phyloP scores from a whole-genome alignment of 2,888 invertebrate genomes.

The Tethea ocularis region DNA sequence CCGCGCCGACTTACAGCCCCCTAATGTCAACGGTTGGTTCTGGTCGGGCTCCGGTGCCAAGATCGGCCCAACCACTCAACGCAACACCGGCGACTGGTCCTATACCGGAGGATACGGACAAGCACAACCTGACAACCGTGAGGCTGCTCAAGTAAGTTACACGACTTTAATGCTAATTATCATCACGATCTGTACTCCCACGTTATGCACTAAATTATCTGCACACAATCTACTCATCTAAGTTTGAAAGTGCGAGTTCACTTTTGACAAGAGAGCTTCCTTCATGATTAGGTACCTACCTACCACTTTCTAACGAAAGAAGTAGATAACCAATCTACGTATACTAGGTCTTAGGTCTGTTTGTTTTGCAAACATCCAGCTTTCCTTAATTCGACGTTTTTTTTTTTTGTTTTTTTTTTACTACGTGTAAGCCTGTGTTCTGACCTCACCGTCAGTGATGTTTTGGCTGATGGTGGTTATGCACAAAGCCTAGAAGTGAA shows the following conservation, averaged over 20 bases:
- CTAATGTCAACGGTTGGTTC: conserved; percentile 95
- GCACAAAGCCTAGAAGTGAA: no score
- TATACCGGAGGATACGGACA: conserved; percentile 94
- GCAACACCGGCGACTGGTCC: conserved; percentile 96
- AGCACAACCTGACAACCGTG: conserved; percentile 94
- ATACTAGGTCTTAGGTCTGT: no score
- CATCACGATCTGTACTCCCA: neutral
- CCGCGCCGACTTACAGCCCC: conserved; percentile 91
- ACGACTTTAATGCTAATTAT: neutral
- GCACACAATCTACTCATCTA: neutral
- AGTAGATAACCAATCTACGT: neutral
- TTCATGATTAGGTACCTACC: no score
- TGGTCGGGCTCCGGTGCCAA: conserved; percentile 97
- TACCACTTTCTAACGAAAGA: neutral
- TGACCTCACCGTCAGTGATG: no score
- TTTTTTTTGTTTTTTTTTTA: no score
- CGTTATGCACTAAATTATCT: neutral
- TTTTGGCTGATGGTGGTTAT: no score
- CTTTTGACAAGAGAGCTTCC: neutral
- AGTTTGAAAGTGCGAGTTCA: neutral
- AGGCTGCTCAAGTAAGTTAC: conserved; percentile 90
- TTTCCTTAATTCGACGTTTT: neutral
- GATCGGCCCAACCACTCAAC: conserved; percentile 93
- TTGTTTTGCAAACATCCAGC: neutral
- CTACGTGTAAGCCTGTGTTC: no score